Evolutionary conservation across 2,888 invertebrate species (phyloP), one percentile per base, ranked within the genome.

Genomic region (Agrilus mali): DNA sequence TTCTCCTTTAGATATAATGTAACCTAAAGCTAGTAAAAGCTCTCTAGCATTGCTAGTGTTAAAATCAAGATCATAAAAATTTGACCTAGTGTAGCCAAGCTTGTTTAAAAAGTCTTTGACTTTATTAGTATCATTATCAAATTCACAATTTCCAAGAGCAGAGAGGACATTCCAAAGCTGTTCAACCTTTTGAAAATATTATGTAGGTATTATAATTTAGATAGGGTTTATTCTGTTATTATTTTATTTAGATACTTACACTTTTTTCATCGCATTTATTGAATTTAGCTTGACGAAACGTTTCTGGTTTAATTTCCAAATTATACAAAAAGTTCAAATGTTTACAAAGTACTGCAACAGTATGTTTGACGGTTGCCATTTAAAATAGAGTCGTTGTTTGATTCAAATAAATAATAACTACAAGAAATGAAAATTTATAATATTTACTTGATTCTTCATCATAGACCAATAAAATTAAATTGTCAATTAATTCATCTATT

Each of bases 231-330:
- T 20, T 20, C 20, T 20, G n/a, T n/a, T n/a, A 20, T 20, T 33
- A 7, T 33, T 39, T 10, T 22, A 2, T 27, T 27, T 10, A 27
- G 10, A 3, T 35, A 60, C 64, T 63, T 52, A 67, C 66, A 36
- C 54, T 52, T 43, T 59, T 52, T 7, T 59, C 51, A 3, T 56
- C 55, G 7, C 47, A 47, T 48, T 57, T 51, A 45, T 65, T 55
- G 38, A 57, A 62, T 50, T 67, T 68, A 3, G 64, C 61, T 20
- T 58, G 45, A 51, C 61, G 53, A 41, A 68, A 65, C 46, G 61
- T 53, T 47, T 68, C 66, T 0, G 65, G 59, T 47, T 60, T 62
- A 15, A 66, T 49, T 8, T 54, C 31, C 8, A 58, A 49, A 15
- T 55, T 52, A 40, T 58, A 53, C 1, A 61, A 53, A 22, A 53